Percentiles rank a stretch among this genome's conserved stretches.
phyloP scores from a whole-genome alignment of 2,797 vertebrate genomes.

The Chelon auratus region DNA sequence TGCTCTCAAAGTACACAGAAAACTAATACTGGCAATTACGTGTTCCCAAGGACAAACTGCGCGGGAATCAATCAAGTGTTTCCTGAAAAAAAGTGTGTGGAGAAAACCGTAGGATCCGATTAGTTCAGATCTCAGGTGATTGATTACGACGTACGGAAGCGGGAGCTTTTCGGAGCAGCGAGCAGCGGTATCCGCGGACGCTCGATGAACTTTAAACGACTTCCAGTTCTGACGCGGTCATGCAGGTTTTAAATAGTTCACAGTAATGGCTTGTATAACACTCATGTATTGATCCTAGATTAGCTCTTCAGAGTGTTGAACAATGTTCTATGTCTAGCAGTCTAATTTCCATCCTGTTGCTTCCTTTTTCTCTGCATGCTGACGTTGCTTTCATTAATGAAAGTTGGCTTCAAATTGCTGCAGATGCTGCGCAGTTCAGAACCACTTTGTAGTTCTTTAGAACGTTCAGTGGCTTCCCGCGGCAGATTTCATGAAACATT shows the following conservation, averaged over 20 bases:
- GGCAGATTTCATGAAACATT: no score
- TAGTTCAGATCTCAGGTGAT: slow-evolving; percentile 45
- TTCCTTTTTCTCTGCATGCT: not conserved
- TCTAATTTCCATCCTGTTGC: not conserved
- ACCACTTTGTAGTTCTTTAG: not conserved
- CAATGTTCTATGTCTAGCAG: not conserved
- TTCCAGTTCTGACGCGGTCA: slow-evolving; percentile 1
- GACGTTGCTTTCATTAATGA: not conserved
- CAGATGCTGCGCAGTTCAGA: not conserved
- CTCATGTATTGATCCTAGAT: slow-evolving; percentile 27
- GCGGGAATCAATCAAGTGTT: slow-evolving; percentile 48
- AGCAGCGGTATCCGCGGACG: slow-evolving; percentile 1
- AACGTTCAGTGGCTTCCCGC: not conserved
- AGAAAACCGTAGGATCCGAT: slow-evolving; percentile 35
- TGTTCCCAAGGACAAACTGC: slow-evolving; percentile 40
- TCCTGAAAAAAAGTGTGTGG: slow-evolving; percentile 17
- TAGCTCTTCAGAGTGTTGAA: not conserved
- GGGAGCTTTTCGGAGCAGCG: not conserved
- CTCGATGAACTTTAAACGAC: slow-evolving; percentile 33
- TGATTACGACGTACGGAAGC: slow-evolving; percentile 21
- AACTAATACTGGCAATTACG: slow-evolving; percentile 61
- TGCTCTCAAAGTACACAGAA: slow-evolving; percentile 12
- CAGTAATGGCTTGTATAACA: slow-evolving; percentile 38
- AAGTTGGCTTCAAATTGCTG: not conserved
- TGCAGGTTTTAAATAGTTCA: slow-evolving; percentile 37